These are phyloP conservation scores for Pseudopipra pipra DNA, from an alignment of 2,113 vertebrate genomes.

Conservation along the genomic window DNA sequence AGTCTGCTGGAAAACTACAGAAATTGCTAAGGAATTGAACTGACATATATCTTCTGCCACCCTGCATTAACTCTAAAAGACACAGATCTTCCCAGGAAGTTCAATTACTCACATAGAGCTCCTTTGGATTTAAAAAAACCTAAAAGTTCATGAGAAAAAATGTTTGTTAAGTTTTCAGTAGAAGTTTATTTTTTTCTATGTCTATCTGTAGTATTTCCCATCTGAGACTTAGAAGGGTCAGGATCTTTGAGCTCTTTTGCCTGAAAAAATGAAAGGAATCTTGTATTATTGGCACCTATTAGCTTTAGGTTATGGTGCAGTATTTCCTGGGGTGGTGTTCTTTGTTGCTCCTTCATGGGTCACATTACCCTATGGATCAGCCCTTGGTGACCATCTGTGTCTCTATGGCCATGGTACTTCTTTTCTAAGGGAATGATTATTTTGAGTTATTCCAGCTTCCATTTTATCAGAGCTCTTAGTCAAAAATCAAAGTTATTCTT, in stretches of 20 bases:
- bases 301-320: background rate
- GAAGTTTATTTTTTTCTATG: background rate
- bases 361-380: background rate
- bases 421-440: background rate
- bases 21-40: background rate
- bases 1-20: background rate
- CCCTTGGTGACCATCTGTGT: background rate
- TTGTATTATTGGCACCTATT: background rate
- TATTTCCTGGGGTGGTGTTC: background rate
- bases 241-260: background rate
- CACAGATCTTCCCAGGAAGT: background rate
- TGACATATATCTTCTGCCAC: background rate
- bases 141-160: background rate
- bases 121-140: background rate
- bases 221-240: background rate
- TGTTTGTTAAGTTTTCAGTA: background rate
- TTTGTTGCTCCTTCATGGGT: background rate
- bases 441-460: background rate
- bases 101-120: accelerated
- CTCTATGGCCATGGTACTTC: background rate
- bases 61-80: background rate
- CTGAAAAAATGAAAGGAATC: background rate
- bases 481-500: background rate
- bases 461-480: background rate
- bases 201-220: background rate